A percentile compares a stretch with the other conserved stretches of the same genome.
Conservation (phyloP, 2,113 vertebrate species). For the Xenopus tropicalis region UCB_Xtro_10.0 CM004444.2:102127001-102127500, state of each 20-base stretch:
- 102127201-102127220: constrained; percentile 39
- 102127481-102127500: too few relatives aligned
- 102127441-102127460: too few relatives aligned
- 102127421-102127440: too few relatives aligned
- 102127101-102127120: constrained; percentile 29
- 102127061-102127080: constrained; percentile 29
- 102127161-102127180: constrained; percentile 20
- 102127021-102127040: constrained; percentile 43
- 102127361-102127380: too few relatives aligned
- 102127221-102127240: constrained; percentile 3
- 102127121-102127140: constrained; percentile 41
- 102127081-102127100: constrained; percentile 33
- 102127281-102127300: neutral
- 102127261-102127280: neutral
- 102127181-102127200: constrained; percentile 40
- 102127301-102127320: neutral
- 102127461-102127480: too few relatives aligned
- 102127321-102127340: too few relatives aligned
- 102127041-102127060: constrained; percentile 41
- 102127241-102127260: neutral
- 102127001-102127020: constrained; percentile 42
- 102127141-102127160: constrained; percentile 26
- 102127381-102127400: too few relatives aligned
- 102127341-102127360: too few relatives aligned
- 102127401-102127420: too few relatives aligned